Evolutionary conservation across 2,888 invertebrate genomes (phyloP).

Genomic region (Temnothorax rugatulus): DNA sequence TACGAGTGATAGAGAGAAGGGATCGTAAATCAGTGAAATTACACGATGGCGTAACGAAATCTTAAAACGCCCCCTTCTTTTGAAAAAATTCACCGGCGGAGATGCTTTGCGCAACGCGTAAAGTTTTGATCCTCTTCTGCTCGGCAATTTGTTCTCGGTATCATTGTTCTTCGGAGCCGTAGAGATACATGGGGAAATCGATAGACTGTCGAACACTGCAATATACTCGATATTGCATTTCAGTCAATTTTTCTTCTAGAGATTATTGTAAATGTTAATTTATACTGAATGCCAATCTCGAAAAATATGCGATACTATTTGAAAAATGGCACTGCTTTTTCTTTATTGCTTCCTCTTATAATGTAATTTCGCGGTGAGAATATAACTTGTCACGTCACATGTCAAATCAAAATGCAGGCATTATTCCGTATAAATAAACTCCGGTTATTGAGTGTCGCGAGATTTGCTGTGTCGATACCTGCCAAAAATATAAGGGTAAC

Average conservation of each 20-base stretch:
- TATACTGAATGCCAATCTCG: neutral
- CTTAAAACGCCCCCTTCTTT: slow-evolving; percentile 66
- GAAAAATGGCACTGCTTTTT: neutral
- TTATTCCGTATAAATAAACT: slow-evolving; percentile 48
- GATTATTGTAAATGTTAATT: slow-evolving; percentile 37
- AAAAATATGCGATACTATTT: neutral
- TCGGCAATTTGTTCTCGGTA: slow-evolving; percentile 28
- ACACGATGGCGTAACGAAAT: slow-evolving; percentile 73
- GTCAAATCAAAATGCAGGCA: slow-evolving; percentile 24
- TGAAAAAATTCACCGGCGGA: slow-evolving; percentile 56
- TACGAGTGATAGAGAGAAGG: slow-evolving; percentile 72
- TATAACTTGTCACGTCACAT: slow-evolving; percentile 42
- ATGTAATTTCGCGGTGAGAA: slow-evolving; percentile 27
- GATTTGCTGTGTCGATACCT: slow-evolving; percentile 31
- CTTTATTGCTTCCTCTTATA: neutral
- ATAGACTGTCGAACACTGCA: neutral
- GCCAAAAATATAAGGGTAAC: slow-evolving; percentile 44
- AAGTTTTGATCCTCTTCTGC: slow-evolving; percentile 43
- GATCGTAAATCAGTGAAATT: slow-evolving; percentile 76
- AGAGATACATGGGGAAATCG: slow-evolving; percentile 11
- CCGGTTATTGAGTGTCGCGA: slow-evolving; percentile 24
- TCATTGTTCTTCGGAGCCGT: neutral
- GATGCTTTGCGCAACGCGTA: slow-evolving; percentile 42
- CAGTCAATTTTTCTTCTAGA: neutral
- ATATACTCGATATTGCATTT: neutral